Evolutionary conservation across 2,888 invertebrate genomes (phyloP).

Genomic region (Notodonta ziczac): DNA sequence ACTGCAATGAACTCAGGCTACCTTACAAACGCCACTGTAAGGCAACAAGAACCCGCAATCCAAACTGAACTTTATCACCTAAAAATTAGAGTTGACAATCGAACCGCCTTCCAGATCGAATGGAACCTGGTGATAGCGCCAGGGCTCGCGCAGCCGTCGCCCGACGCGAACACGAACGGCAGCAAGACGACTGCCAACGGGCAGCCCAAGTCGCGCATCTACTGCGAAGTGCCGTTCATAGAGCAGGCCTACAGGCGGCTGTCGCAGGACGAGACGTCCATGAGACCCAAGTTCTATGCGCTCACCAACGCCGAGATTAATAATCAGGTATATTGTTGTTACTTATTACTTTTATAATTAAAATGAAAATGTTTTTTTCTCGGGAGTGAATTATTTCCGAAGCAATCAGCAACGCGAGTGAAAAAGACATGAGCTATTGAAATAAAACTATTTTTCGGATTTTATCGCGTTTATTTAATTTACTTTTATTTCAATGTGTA

Average conservation of each 20-base stretch:
- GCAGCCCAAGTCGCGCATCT: conserved; percentile 71
- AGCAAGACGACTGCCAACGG: conserved; percentile 61
- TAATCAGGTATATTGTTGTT: conserved; percentile 68
- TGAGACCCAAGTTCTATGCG: conserved; percentile 96
- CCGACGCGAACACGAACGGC: conserved; percentile 54
- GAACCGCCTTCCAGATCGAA: conserved; percentile 65
- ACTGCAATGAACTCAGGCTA: background rate
- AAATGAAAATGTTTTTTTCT: too few species aligned
- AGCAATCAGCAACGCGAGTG: too few species aligned
- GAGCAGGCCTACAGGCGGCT: conserved; percentile 72
- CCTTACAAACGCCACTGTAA: background rate
- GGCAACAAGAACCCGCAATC: background rate
- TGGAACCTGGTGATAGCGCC: conserved; percentile 81
- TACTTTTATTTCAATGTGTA: too few species aligned
- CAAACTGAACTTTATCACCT: background rate
- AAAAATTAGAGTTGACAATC: background rate
- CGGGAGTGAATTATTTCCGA: too few species aligned
- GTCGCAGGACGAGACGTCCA: conserved; percentile 86
- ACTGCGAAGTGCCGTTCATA: conserved; percentile 76
- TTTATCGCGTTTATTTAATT: too few species aligned
- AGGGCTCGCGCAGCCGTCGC: conserved; percentile 67
- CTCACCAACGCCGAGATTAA: conserved; percentile 90
- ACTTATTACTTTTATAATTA: too few species aligned
- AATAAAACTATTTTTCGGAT: too few species aligned
- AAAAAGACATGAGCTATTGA: too few species aligned